Evolutionary conservation across 2,888 invertebrate species (phyloP), one percentile per base, ranked within the genome.

Genomic region (Stenodera caucasica): DNA sequence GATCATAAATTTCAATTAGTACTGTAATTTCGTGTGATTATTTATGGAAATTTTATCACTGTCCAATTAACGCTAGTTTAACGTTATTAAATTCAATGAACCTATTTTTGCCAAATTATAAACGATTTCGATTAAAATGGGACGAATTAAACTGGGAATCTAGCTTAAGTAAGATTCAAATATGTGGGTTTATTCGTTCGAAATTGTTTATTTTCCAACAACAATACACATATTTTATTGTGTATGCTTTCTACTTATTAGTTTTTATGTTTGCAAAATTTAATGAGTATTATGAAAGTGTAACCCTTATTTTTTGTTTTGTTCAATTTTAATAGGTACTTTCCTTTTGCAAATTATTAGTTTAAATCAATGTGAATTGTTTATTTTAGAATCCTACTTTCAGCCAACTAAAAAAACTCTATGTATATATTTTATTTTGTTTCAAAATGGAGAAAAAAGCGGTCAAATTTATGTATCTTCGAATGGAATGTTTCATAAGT

Each of bases 1-100:
- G 23, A 45, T 45, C 45, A 23, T 45, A 45, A 45, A 45, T 45
- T 45, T 23, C 45, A 45, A 45, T 45, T 45, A 45, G 45, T 21
- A 23, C 21, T 45, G 23, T 23, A 12, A 23, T 45, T 23, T 45
- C 23, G 12, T n/a, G 4, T 2, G 45, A 45, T 45, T 12, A 45
- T 23, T 23, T 21, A 23, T 45, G 21, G 45, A 45, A 45, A 45
- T 6, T 45, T 45, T 45, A 45, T 4, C 7, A 3, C 12, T 23
- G 4, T 21, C 11, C 9, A 45, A 45, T 23, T 45, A 45, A 45
- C 11, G 21, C 4, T 1, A 9, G 18, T 18, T 40, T 18, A 18
- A 40, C 15, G 18, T 26, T 4, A 26, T 26, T 26, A 26, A 26
- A 26, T 26, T 26, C 5, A 26, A 26, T 26, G 26, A 26, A 26